These are phyloP conservation scores for Drosophila ananassae DNA, from an alignment of 1,140 invertebrate genomes.

Conservation along the genomic window DNA sequence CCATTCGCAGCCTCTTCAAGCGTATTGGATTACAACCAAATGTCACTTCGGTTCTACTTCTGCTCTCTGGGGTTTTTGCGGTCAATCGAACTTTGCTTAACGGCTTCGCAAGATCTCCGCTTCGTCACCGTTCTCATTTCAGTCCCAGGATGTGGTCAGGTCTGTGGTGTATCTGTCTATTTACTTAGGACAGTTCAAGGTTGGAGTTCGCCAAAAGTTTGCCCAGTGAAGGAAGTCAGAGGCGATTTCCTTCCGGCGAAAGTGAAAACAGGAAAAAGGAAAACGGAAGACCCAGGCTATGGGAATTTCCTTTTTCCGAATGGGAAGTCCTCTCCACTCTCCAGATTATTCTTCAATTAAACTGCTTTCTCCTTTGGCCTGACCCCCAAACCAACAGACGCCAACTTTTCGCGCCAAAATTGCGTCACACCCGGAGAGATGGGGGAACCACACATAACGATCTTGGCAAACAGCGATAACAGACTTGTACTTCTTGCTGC, in stretches of 20 bases:
- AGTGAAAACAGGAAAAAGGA: slow-evolving; percentile 19
- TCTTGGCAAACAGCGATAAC: slow-evolving; percentile 75
- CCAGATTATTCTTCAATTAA: background rate
- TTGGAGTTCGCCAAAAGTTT: slow-evolving; percentile 16
- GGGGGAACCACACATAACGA: slow-evolving; percentile 49
- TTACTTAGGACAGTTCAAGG: slow-evolving; percentile 41
- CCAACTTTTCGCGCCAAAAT: slow-evolving; percentile 80
- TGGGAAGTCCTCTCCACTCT: background rate
- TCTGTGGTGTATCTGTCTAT: slow-evolving; percentile 35
- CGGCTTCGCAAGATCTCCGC: slow-evolving; percentile 38
- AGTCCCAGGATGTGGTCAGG: slow-evolving; percentile 63
- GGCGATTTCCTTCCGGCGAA: slow-evolving; percentile 57
- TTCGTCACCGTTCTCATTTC: slow-evolving; percentile 5
- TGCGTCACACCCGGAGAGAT: slow-evolving; percentile 57
- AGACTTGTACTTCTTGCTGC: slow-evolving; percentile 59
- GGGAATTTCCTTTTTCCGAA: slow-evolving; percentile 19
- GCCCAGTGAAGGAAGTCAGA: slow-evolving; percentile 5
- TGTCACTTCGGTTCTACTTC: slow-evolving; percentile 53
- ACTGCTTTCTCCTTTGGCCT: slow-evolving; percentile 26
- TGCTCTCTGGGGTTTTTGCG: slow-evolving; percentile 45
- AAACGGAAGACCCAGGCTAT: slow-evolving; percentile 54
- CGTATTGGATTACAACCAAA: slow-evolving; percentile 64
- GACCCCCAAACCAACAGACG: slow-evolving; percentile 66
- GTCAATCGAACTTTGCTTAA: slow-evolving; percentile 79
- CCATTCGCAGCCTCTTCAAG: slow-evolving; percentile 70